phyloP scores from a whole-genome alignment of 2,888 invertebrate species.

The Cheilosia variabilis region DNA sequence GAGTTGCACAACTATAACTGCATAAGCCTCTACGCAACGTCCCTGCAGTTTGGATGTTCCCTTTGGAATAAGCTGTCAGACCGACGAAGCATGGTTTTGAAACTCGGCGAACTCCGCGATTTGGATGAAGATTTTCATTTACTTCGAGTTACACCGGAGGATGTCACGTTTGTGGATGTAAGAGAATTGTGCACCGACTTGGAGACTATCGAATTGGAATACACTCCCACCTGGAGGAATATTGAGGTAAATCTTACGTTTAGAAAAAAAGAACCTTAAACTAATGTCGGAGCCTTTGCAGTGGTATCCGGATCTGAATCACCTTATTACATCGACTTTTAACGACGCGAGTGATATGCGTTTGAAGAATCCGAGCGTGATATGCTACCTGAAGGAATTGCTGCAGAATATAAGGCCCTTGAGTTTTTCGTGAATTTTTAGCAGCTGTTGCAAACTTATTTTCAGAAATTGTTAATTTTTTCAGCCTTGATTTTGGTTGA shows the following conservation, averaged over 20 bases:
- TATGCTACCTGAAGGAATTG: slow-evolving; percentile 78
- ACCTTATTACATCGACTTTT: slow-evolving; percentile 78
- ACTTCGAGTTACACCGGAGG: slow-evolving; percentile 80
- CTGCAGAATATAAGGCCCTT: slow-evolving; percentile 79
- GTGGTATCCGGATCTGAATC: slow-evolving; percentile 80
- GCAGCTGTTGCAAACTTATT: not conserved
- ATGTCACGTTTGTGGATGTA: slow-evolving; percentile 79
- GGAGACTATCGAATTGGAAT: slow-evolving; percentile 78
- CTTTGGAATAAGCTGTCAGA: slow-evolving; percentile 81
- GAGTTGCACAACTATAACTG: slow-evolving; percentile 80
- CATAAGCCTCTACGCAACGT: slow-evolving; percentile 79
- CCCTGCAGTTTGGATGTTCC: slow-evolving; percentile 79
- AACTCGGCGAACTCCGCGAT: slow-evolving; percentile 78
- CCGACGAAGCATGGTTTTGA: slow-evolving; percentile 79
- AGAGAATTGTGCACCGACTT: slow-evolving; percentile 79
- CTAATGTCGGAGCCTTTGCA: slow-evolving; percentile 44
- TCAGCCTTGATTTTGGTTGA: too few species aligned
- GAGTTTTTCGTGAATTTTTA: slow-evolving; percentile 78
- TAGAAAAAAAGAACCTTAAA: too few species aligned
- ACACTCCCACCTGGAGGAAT: slow-evolving; percentile 80
- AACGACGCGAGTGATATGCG: slow-evolving; percentile 76
- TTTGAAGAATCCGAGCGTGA: slow-evolving; percentile 77
- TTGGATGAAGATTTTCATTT: slow-evolving; percentile 76
- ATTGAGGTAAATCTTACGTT: slow-evolving; percentile 76
- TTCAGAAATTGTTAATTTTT: too few species aligned